Conservation (phyloP, 1,140 invertebrate species). For the Lasaia peninsularis region DNA sequence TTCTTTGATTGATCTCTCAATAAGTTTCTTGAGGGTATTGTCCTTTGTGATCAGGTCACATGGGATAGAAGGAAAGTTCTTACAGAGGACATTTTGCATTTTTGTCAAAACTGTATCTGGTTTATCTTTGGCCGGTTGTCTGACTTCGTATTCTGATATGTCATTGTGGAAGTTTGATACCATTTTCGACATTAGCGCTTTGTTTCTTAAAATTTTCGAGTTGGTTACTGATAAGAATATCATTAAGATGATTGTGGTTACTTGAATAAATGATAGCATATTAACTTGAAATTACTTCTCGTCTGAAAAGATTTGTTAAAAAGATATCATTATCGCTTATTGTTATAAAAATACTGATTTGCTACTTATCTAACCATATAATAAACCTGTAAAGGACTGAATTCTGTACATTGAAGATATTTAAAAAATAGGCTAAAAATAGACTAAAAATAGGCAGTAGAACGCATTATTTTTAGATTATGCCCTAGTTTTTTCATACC, state of each 20-base stretch:
- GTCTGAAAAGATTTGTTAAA: not conserved
- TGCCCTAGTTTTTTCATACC: too few relatives aligned
- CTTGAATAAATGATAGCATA: not conserved
- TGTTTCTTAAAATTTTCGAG: conserved; percentile 53
- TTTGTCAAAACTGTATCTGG: conserved; percentile 31
- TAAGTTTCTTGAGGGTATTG: conserved; percentile 45
- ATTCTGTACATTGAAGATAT: too few relatives aligned
- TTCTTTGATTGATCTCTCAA: conserved; percentile 55
- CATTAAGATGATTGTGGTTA: not conserved
- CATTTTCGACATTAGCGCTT: conserved; percentile 59
- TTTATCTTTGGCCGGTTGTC: conserved; percentile 18
- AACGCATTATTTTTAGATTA: too few relatives aligned
- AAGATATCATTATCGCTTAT: too few relatives aligned
- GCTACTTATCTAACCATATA: too few relatives aligned
- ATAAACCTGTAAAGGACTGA: too few relatives aligned
- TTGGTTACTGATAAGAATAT: conserved; percentile 15
- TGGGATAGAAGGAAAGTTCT: conserved; percentile 55
- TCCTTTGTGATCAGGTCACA: conserved; percentile 54
- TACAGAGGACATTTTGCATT: conserved; percentile 62
- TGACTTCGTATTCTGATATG: conserved; percentile 17
- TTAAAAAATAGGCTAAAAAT: too few relatives aligned
- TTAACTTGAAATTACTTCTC: not conserved
- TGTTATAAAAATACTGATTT: too few relatives aligned
- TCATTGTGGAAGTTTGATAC: conserved; percentile 53
- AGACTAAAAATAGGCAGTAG: too few relatives aligned